phyloP scores from a whole-genome alignment of 2,113 vertebrate species.

The Crypturellus undulatus region DNA sequence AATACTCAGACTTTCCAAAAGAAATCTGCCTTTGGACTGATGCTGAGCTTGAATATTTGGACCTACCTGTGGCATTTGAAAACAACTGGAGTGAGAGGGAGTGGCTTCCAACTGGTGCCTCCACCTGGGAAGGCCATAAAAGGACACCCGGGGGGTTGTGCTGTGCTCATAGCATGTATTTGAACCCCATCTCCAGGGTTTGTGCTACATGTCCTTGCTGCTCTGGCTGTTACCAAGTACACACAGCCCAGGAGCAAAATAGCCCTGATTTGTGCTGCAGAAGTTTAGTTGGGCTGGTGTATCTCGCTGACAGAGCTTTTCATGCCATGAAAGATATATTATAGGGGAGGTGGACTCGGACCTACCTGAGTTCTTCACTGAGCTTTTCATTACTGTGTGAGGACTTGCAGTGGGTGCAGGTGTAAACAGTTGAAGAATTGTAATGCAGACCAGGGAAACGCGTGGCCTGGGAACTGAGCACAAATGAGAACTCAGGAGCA shows the following conservation, averaged over 20 bases:
- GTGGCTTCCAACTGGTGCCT: not conserved
- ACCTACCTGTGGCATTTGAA: not conserved
- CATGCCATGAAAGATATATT: not conserved
- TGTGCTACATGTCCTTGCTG: not conserved
- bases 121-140: not conserved
- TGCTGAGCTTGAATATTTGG: not conserved
- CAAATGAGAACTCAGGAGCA: not conserved
- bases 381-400: conserved; percentile 9
- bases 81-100: not conserved
- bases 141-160: not conserved
- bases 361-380: not conserved
- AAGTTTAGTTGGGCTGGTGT: conserved; percentile 23
- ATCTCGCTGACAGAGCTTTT: conserved; percentile 13
- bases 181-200: not conserved
- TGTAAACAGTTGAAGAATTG: not conserved
- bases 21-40: not conserved
- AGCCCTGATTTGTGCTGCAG: not conserved
- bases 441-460: not conserved
- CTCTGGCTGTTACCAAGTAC: conserved; percentile 16
- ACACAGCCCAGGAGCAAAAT: not conserved
- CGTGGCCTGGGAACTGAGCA: conserved; percentile 5
- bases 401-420: not conserved
- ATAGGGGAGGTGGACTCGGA: not conserved
- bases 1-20: not conserved
- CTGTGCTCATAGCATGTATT: not conserved